Conservation (phyloP, 2,797 vertebrate species). For the Schizothorax lantsangensis region DNA sequence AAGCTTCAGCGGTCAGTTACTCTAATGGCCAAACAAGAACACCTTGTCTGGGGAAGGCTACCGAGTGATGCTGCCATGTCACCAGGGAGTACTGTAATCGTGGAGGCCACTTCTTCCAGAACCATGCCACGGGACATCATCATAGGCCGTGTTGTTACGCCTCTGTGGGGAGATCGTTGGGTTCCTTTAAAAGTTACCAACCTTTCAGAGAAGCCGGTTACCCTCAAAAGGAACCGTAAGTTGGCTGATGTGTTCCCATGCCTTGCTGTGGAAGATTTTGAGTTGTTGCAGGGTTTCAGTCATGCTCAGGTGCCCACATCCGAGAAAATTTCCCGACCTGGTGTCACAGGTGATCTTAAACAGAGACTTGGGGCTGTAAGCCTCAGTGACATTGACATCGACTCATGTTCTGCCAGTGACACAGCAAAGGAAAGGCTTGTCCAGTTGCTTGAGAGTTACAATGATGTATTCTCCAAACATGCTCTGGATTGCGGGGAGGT, state of each 20-base stretch:
- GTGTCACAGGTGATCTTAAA: background rate
- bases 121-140: too few species aligned
- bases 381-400: conserved; percentile 3
- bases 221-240: conserved; percentile 42
- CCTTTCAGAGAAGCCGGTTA: background rate
- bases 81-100: background rate
- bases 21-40: too few species aligned
- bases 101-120: conserved; percentile 13
- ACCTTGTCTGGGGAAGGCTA: too few species aligned
- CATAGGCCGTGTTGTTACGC: background rate
- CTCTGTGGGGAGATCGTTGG: background rate
- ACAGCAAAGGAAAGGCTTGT: background rate
- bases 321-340: background rate
- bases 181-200: conserved; percentile 13
- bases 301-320: too few species aligned
- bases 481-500: background rate
- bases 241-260: conserved; percentile 19
- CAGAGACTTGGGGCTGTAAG: background rate
- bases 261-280: background rate
- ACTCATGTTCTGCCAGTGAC: conserved; percentile 9
- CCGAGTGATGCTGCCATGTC: too few species aligned
- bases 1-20: too few species aligned
- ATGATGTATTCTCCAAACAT: background rate
- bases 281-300: background rate
- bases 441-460: background rate